Percentiles rank a stretch among this genome's conserved stretches.
Evolutionary conservation across 2,888 invertebrate genomes (phyloP).

Genomic region (Metopia argyrocephala): DNA sequence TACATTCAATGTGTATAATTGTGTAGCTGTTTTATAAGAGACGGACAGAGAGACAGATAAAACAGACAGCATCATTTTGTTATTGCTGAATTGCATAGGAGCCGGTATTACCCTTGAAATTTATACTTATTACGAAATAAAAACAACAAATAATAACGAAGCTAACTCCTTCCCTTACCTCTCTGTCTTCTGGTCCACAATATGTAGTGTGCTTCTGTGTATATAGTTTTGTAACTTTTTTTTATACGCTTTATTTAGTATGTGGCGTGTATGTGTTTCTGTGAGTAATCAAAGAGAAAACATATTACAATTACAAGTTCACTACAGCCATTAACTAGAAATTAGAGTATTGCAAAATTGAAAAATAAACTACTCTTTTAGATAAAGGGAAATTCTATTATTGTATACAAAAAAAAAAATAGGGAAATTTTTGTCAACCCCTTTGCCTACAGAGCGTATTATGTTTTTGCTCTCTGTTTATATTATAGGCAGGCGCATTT

Average conservation of each 20-base stretch:
- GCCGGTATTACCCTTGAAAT: conserved; percentile 64
- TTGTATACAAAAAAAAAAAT: conserved; percentile 3
- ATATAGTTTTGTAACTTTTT: background rate
- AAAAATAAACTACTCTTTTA: conserved; percentile 28
- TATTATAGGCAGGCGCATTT: background rate
- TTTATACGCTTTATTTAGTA: background rate
- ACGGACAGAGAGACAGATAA: conserved; percentile 33
- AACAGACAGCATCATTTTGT: conserved; percentile 58
- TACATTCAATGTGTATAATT: background rate
- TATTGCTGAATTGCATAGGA: conserved; percentile 65
- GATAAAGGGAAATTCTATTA: background rate
- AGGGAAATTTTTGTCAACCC: conserved; percentile 36
- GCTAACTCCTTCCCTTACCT: conserved; percentile 3
- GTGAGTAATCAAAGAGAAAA: no score
- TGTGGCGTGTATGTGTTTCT: background rate
- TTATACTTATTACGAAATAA: conserved; percentile 16
- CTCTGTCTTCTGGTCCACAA: background rate
- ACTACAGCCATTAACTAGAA: conserved; percentile 57
- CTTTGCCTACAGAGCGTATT: background rate
- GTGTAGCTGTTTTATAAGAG: background rate
- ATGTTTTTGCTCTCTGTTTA: background rate
- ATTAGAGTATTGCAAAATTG: conserved; percentile 59
- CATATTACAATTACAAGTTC: conserved; percentile 57
- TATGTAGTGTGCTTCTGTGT: background rate
- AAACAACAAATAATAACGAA: background rate